Percentiles rank a stretch among this genome's conserved stretches.
Evolutionary conservation across 2,113 vertebrate genomes (phyloP).

Genomic region (Gila orcuttii): DNA sequence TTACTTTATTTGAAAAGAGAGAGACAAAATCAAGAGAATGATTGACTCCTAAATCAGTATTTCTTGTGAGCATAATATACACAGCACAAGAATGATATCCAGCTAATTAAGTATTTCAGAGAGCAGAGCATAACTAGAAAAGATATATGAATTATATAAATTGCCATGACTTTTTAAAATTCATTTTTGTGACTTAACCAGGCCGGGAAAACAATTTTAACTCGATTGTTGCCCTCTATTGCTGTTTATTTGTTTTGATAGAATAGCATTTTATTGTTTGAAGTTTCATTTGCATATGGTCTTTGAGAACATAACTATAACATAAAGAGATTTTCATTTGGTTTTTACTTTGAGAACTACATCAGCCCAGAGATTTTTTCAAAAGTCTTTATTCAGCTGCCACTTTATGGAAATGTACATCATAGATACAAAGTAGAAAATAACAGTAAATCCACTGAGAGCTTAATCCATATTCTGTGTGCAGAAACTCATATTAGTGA

Average conservation of each 20-base stretch:
- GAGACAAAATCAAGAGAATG: not conserved
- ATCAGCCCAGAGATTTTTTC: not conserved
- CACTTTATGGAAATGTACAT: conserved; percentile 40
- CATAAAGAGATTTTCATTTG: not conserved
- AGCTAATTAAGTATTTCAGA: not conserved
- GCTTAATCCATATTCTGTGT: not conserved
- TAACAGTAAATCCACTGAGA: not conserved
- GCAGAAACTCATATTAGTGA: not conserved
- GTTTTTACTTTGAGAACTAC: not conserved
- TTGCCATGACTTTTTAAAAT: not conserved
- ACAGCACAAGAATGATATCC: not conserved
- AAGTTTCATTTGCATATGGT: not conserved
- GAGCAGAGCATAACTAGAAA: not conserved
- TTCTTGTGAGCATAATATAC: not conserved
- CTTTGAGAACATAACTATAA: not conserved
- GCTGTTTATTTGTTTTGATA: not conserved
- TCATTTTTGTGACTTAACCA: not conserved
- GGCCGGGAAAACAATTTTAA: too few species aligned
- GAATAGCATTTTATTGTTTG: not conserved
- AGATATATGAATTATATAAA: not conserved
- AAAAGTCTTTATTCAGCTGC: conserved; percentile 55
- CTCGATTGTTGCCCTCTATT: not conserved
- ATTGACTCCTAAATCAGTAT: not conserved
- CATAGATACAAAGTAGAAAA: conserved; percentile 42
- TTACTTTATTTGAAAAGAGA: not conserved